Percentiles rank a stretch among this genome's conserved stretches.
phyloP scores from a whole-genome alignment of 1,140 invertebrate species.

The Cyclina sinensis region DNA sequence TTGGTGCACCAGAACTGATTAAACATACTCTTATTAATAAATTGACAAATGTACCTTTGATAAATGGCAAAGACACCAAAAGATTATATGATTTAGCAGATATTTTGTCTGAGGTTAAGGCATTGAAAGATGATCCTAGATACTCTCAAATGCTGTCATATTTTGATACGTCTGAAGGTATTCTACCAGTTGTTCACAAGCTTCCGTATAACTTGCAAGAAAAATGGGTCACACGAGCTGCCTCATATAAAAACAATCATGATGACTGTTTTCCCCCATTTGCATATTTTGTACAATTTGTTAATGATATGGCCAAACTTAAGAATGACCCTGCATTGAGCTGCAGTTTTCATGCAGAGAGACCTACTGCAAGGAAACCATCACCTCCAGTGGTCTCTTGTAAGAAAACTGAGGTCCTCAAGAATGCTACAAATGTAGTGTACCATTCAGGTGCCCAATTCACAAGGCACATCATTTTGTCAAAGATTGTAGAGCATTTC shows the following conservation, averaged over 20 bases:
- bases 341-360: no score
- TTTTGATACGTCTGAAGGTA: slow-evolving; percentile 67
- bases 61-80: slow-evolving; percentile 64
- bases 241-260: slow-evolving; percentile 60
- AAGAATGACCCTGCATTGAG: slow-evolving; percentile 70
- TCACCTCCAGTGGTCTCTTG: no score
- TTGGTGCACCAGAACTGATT: slow-evolving; percentile 53
- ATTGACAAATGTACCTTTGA: slow-evolving; percentile 55
- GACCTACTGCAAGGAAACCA: neutral
- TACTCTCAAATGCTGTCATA: slow-evolving; percentile 58
- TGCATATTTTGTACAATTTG: slow-evolving; percentile 59
- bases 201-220: slow-evolving; percentile 68
- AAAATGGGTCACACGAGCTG: slow-evolving; percentile 66
- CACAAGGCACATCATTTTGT: neutral
- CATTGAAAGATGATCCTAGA: slow-evolving; percentile 42
- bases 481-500: neutral
- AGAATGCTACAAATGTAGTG: no score
- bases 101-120: slow-evolving; percentile 67
- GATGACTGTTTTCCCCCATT: slow-evolving; percentile 64
- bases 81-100: slow-evolving; percentile 69
- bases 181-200: slow-evolving; percentile 66
- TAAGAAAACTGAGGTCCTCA: no score
- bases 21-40: neutral
- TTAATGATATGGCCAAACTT: slow-evolving; percentile 52
- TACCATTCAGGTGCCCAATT: neutral